These are phyloP conservation scores for Heliconius ismenius DNA, from an alignment of 2,888 invertebrate species.

Conservation along the genomic window DNA sequence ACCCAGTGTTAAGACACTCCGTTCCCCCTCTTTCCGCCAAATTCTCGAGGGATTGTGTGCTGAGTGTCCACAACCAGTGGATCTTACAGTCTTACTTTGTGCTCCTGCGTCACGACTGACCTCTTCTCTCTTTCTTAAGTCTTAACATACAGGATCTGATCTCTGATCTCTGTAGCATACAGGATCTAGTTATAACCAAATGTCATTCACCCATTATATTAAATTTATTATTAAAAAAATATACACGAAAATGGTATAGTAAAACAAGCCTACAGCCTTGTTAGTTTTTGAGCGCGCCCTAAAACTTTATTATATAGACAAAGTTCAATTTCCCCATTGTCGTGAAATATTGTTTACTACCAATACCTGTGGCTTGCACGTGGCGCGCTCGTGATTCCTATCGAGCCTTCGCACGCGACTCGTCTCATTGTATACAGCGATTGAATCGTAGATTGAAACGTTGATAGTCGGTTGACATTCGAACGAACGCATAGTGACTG, in stretches of 20 bases:
- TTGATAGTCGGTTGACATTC: slow-evolving; percentile 38
- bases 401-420: slow-evolving; percentile 43
- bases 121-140: no score
- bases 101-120: no score
- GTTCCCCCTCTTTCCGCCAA: no score
- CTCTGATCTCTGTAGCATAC: no score
- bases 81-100: no score
- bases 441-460: slow-evolving; percentile 47
- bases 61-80: no score
- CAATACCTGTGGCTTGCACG: slow-evolving; percentile 44
- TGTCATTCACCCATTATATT: neutral
- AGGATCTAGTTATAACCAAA: neutral
- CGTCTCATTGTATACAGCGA: slow-evolving; percentile 44
- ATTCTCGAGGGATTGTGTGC: no score
- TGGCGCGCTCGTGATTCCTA: slow-evolving; percentile 40
- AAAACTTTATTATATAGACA: slow-evolving; percentile 12
- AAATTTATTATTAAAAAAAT: neutral
- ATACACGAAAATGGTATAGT: neutral
- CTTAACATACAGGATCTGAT: no score
- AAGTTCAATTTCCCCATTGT: slow-evolving; percentile 33
- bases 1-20: no score
- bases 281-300: neutral
- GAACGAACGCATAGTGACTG: slow-evolving; percentile 28
- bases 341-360: slow-evolving; percentile 42
- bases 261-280: neutral